Evolutionary conservation across 2,888 invertebrate genomes (phyloP).

Genomic region (Melanchra persicariae): DNA sequence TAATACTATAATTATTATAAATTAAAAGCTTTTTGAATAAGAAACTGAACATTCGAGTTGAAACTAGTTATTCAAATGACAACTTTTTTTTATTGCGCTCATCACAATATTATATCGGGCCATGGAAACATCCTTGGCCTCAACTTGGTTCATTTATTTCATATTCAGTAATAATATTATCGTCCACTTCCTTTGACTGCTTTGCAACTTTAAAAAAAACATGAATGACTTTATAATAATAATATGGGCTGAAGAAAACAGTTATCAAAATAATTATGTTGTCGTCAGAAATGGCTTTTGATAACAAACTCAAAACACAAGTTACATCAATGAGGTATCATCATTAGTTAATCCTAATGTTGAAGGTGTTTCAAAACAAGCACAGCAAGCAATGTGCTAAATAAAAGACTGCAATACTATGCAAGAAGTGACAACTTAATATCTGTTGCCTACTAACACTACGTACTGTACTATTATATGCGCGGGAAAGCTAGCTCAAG

Average conservation of each 20-base stretch:
- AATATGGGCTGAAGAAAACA: background rate
- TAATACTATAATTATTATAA: constrained; percentile 22
- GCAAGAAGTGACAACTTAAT: constrained; percentile 60
- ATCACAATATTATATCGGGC: constrained; percentile 28
- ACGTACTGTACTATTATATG: constrained; percentile 29
- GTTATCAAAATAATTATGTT: constrained; percentile 1
- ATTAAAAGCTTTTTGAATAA: constrained; percentile 1
- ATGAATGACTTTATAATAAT: background rate
- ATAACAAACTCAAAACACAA: background rate
- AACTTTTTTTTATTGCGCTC: constrained; percentile 20
- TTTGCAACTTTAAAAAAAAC: background rate
- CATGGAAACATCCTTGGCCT: constrained; percentile 54
- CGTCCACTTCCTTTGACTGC: constrained; percentile 1
- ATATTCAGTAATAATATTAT: constrained; percentile 25
- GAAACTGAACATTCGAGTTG: constrained; percentile 6
- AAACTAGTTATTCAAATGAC: constrained; percentile 60
- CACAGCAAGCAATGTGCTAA: constrained; percentile 21
- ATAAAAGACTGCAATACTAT: constrained; percentile 34
- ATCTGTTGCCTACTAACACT: constrained; percentile 35
- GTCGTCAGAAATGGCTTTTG: constrained; percentile 3
- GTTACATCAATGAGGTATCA: constrained; percentile 13
- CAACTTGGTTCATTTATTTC: constrained; percentile 25
- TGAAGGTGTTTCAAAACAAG: constrained; percentile 38
- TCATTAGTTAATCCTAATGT: constrained; percentile 26
- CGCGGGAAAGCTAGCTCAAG: constrained; percentile 50